Base-by-base conservation (phyloP, 1,140 invertebrate species). In the Ceratina australensis region DNA sequence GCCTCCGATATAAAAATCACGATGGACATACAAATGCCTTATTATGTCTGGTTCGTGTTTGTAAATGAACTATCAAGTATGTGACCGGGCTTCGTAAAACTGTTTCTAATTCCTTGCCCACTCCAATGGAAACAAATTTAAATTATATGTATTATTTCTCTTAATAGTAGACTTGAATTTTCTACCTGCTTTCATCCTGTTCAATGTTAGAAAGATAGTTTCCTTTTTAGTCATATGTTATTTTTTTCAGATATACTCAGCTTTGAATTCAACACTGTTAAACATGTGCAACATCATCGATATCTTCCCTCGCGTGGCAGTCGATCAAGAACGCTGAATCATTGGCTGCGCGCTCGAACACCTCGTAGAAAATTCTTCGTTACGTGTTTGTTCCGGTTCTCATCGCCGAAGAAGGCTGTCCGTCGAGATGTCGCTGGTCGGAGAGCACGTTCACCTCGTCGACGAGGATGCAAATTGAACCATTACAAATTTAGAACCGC, bases 281-380 rank as follows among this genome's bases (percentile, higher is more conserved):
- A n/a, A 12, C 42, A 68, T 24, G 64, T 49, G 64, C 24, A 42
- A 7, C 33, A 59, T 28, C 24, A 22, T 13, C 73, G 22, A 33
- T 42, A 15, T 26, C 20, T 15, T 13, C n/a, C 28, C 12, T 42
- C 56, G 20, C 12, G 22, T 78, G 75, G 72, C 79, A 78, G 79
- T 80, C 77, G 72, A 84, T 81, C 80, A 68, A 78, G 66, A 81
- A 72, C 63, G 69, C 78, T 74, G 69, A 81, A 71, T 78, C 66
- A 84, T 82, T 81, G 67, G 52, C 69, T 33, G 33, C 57, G 65
- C 15, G 72, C 72, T 76, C 72, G 56, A 76, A 50, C 54, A 33
- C 69, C 72, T 82, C 26, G 52, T 54, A 80, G 63, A 69, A 76
- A 81, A 78, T 57, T 54, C 59, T 65, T 73, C 76, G 69, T 22